Base-by-base conservation (phyloP, 2,113 vertebrate genomes). In the Melanocharis versteri region DNA sequence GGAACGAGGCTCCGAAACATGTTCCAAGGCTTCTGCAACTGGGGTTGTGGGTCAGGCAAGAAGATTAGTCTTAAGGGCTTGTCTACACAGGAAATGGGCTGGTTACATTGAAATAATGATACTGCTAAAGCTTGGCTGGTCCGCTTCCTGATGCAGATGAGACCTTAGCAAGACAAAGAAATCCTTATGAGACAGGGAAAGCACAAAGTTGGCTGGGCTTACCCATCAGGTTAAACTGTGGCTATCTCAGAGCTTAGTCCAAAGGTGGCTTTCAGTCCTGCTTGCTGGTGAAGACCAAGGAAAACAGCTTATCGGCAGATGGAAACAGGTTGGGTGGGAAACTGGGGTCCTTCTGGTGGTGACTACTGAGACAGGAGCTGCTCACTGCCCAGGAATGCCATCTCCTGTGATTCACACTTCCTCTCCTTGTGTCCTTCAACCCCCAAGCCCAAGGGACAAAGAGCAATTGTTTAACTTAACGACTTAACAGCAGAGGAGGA, bases 11-110 rank as follows among this genome's bases (percentile, higher is more conserved):
- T 92, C 71, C 26, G 45, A 83, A 79, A 62, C 13, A 4, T 9
- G n/a, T 91, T 94, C 82, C 88, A 83, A 80, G 83, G n/a, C 69
- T 78, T 80, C 85, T 93, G 71, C 75, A 83, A 54, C 48, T 44
- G 45, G 20, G 45, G 26, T 33, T 0, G 0, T 47, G 53, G 58
- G 50, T 89, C 81, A 91, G 84, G 60, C n/a, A 71, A 79, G 35
- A 57, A 76, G 58, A 88, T 85, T 66, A 87, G 54, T 44, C 62
- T 44, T 76, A 30, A 93, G 16, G 33, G 3, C 42, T 66, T 51
- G 75, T 93, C 82, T 86, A 73, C 27, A 64, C 27, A 54, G 62
- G 66, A 91, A 93, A 95, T 37, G 2, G 54, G 40, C 30, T 58
- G 11, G 9, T 79, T 96, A 54, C 24, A 20, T 9, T 62, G 53